These are phyloP conservation scores for Strongylocentrotus purpuratus DNA, from an alignment of 35 echinoderm and acorn worm species.

Conservation along the genomic window DNA sequence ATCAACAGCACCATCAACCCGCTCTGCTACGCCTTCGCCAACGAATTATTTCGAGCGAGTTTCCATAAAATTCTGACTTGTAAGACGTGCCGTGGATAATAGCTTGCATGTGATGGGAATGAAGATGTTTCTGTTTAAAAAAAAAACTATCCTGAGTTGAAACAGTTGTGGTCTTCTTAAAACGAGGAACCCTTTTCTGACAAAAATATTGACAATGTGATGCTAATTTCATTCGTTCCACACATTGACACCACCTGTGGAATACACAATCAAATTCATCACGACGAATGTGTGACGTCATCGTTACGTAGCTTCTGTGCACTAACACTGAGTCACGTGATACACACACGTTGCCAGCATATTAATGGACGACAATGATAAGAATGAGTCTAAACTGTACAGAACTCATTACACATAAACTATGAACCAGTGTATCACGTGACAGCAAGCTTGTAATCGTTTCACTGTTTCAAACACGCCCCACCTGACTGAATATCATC, in stretches of 20 bases:
- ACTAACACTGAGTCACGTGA: constrained; percentile 39
- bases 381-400: constrained; percentile 41
- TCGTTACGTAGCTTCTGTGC: constrained; percentile 38
- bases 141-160: not conserved
- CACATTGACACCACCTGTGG: constrained; percentile 20
- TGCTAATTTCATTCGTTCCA: not conserved
- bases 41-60: constrained; percentile 95
- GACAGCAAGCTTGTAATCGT: constrained; percentile 11
- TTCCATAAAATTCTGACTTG: constrained; percentile 95
- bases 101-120: not conserved
- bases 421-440: constrained; percentile 34
- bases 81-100: constrained; percentile 61
- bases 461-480: constrained; percentile 26
- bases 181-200: constrained; percentile 19
- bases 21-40: constrained; percentile 97
- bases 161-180: constrained; percentile 31
- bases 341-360: constrained; percentile 4
- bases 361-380: constrained; percentile 18
- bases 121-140: not conserved
- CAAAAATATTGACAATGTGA: constrained; percentile 31
- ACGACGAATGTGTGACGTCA: constrained; percentile 16
- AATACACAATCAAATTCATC: constrained; percentile 15
- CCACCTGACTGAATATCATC: constrained; percentile 26
- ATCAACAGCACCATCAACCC: constrained; percentile 98
- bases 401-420: constrained; percentile 29